phyloP scores from a whole-genome alignment of 1,140 invertebrate genomes.

The Panulirus ornatus region DNA sequence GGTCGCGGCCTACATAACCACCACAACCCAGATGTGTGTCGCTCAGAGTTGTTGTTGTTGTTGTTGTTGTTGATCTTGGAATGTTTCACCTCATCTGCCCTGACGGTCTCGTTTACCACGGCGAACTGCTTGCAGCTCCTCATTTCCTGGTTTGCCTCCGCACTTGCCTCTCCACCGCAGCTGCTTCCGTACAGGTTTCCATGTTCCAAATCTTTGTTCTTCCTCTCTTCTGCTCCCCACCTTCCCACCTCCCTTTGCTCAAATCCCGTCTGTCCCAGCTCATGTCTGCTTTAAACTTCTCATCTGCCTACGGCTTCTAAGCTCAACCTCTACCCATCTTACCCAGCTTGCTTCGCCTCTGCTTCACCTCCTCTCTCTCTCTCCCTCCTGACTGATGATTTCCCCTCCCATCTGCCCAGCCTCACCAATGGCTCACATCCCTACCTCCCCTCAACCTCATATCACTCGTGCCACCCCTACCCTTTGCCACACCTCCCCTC shows the following conservation, averaged over 20 bases:
- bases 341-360: background rate
- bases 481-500: background rate
- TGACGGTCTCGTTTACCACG: too few relatives aligned
- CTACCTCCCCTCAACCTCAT: background rate
- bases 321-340: background rate
- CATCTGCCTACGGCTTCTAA: background rate
- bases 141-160: background rate
- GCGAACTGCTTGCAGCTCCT: background rate
- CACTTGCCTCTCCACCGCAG: background rate
- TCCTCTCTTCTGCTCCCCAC: background rate
- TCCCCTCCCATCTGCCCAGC: background rate
- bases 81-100: too few relatives aligned
- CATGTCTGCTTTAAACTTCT: background rate
- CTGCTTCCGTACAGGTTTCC: background rate
- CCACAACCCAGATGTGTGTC: too few relatives aligned
- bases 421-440: too few relatives aligned
- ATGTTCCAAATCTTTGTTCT: background rate
- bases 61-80: too few relatives aligned
- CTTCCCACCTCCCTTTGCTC: background rate
- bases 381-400: background rate
- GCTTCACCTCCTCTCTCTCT: background rate
- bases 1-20: too few relatives aligned
- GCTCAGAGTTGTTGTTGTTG: too few relatives aligned
- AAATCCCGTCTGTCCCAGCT: background rate
- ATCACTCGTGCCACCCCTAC: background rate